These are phyloP conservation scores for Prunella fulvescens DNA, from an alignment of 2,113 vertebrate species.

Conservation along the genomic window DNA sequence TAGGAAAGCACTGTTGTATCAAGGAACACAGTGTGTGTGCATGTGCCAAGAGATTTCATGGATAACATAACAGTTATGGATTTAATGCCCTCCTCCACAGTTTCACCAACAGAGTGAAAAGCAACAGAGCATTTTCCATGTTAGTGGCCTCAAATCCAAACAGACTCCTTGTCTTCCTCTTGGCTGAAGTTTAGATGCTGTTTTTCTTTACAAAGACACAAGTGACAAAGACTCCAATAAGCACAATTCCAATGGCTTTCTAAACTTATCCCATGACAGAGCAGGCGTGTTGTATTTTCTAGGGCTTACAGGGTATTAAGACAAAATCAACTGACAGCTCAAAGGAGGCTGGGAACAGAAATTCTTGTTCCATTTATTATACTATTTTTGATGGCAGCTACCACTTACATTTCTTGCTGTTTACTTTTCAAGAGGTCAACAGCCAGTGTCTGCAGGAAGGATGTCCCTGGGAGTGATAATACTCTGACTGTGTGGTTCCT, in stretches of 20 bases:
- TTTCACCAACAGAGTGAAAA: neutral
- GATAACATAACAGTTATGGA: neutral
- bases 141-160: neutral
- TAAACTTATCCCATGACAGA: neutral
- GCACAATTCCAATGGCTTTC: neutral
- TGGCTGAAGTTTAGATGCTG: neutral
- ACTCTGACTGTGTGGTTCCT: neutral
- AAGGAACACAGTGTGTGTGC: neutral
- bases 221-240: neutral
- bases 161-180: neutral
- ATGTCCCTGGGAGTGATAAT: neutral
- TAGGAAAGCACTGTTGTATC: neutral
- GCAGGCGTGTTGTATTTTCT: neutral
- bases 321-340: conserved; percentile 4
- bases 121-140: neutral
- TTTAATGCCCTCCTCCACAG: neutral
- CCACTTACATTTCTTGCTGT: neutral
- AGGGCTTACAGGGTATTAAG: neutral
- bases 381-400: neutral
- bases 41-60: neutral
- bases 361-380: neutral
- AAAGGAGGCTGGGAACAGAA: conserved; percentile 23
- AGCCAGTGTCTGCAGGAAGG: neutral
- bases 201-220: neutral
- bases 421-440: conserved; percentile 26